Percentiles rank a stretch among this genome's conserved stretches.
Conservation (phyloP, 2,113 vertebrate species). For the Excalfactoria chinensis region DNA sequence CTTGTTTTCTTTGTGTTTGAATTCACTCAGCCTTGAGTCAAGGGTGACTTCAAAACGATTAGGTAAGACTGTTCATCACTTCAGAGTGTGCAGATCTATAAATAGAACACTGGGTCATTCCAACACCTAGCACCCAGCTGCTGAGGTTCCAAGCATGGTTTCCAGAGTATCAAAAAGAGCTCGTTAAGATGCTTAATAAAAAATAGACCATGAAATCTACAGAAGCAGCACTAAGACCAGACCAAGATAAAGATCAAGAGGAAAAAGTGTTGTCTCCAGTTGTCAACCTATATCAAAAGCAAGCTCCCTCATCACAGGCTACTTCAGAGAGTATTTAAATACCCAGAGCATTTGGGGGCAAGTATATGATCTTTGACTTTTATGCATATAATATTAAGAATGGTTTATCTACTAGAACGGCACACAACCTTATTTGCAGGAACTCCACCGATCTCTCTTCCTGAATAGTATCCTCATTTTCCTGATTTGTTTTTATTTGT, state of each 20-base stretch:
- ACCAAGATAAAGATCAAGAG: neutral
- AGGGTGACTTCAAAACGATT: neutral
- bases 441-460: neutral
- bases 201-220: neutral
- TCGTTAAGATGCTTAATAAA: neutral
- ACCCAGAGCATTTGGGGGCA: neutral
- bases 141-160: neutral
- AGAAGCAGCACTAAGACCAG: neutral
- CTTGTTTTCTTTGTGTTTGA: neutral
- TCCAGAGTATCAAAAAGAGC: neutral
- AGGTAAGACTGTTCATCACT: neutral
- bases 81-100: neutral
- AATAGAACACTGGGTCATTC: neutral
- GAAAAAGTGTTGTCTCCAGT: neutral
- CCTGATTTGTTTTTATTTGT: neutral
- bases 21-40: neutral
- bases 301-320: neutral
- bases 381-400: neutral
- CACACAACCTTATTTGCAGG: neutral
- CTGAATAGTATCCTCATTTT: neutral
- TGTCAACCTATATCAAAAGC: neutral
- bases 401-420: neutral
- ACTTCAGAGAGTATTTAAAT: neutral
- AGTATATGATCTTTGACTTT: neutral
- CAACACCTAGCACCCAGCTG: neutral